phyloP scores from a whole-genome alignment of 2,113 vertebrate genomes.

The Lagopus muta region DNA sequence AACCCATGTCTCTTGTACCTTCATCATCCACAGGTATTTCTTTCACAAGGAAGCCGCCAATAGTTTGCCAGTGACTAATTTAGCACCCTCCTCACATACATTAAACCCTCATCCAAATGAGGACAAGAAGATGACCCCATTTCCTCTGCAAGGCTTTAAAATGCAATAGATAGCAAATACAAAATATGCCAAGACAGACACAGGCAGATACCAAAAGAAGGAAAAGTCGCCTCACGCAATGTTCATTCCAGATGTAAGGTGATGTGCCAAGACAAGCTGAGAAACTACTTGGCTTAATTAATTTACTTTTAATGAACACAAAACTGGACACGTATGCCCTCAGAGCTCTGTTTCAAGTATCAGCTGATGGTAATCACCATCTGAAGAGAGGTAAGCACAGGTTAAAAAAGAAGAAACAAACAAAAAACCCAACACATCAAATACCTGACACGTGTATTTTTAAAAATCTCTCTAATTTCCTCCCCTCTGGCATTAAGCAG shows the following conservation, averaged over 20 bases:
- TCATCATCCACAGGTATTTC: not conserved
- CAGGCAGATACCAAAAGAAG: not conserved
- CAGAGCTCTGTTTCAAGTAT: not conserved
- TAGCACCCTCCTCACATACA: not conserved
- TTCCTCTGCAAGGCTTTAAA: not conserved
- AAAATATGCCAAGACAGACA: not conserved
- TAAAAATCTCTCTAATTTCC: not conserved
- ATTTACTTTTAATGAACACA: not conserved
- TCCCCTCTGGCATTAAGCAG: not conserved
- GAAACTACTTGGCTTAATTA: not conserved
- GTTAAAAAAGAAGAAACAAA: not conserved
- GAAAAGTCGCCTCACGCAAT: not conserved
- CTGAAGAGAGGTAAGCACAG: not conserved
- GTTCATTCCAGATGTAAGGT: not conserved
- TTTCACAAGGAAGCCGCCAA: not conserved
- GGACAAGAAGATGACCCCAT: not conserved
- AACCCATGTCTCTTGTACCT: not conserved
- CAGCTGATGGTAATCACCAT: not conserved
- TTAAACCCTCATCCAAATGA: not conserved
- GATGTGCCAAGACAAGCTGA: not conserved
- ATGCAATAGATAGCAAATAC: not conserved
- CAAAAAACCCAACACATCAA: not conserved
- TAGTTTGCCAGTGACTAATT: not conserved
- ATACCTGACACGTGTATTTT: accelerated
- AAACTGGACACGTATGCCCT: accelerated